These are phyloP conservation scores for Trachymyrmex cornetzi DNA, from an alignment of 1,140 invertebrate genomes.

Conservation along the genomic window DNA sequence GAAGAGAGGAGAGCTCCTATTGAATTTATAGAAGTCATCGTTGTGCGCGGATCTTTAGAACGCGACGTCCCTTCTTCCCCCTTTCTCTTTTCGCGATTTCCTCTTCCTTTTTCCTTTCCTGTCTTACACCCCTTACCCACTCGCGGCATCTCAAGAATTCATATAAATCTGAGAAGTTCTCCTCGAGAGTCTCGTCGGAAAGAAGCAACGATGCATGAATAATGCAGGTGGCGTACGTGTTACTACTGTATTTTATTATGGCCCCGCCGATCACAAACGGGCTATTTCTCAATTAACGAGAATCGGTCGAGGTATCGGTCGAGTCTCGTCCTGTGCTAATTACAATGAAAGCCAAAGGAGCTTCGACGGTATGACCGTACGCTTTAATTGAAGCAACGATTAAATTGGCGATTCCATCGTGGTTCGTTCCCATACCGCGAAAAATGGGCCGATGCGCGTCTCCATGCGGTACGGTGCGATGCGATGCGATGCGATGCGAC, in stretches of 20 bases:
- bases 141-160: slow-evolving; percentile 56
- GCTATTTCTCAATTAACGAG: slow-evolving; percentile 59
- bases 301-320: slow-evolving; percentile 34
- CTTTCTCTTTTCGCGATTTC: slow-evolving; percentile 36
- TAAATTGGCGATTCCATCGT: slow-evolving; percentile 50
- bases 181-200: slow-evolving; percentile 26
- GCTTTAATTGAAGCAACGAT: slow-evolving; percentile 56
- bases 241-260: slow-evolving; percentile 25
- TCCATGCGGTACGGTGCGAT: slow-evolving; percentile 20
- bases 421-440: slow-evolving; percentile 3
- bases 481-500: slow-evolving; percentile 34
- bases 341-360: slow-evolving; percentile 40
- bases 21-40: slow-evolving; percentile 55
- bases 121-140: slow-evolving; percentile 2
- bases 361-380: slow-evolving; percentile 2
- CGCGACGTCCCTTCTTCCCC: neutral
- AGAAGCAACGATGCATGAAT: slow-evolving; percentile 55
- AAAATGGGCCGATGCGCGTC: slow-evolving; percentile 40
- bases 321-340: slow-evolving; percentile 32
- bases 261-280: neutral
- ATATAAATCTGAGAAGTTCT: slow-evolving; percentile 59
- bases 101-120: neutral
- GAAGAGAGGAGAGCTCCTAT: slow-evolving; percentile 4
- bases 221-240: slow-evolving; percentile 43
- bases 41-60: slow-evolving; percentile 50